These are phyloP conservation scores for Eumaeus atala DNA, from an alignment of 1,140 invertebrate genomes.

Conservation along the genomic window DNA sequence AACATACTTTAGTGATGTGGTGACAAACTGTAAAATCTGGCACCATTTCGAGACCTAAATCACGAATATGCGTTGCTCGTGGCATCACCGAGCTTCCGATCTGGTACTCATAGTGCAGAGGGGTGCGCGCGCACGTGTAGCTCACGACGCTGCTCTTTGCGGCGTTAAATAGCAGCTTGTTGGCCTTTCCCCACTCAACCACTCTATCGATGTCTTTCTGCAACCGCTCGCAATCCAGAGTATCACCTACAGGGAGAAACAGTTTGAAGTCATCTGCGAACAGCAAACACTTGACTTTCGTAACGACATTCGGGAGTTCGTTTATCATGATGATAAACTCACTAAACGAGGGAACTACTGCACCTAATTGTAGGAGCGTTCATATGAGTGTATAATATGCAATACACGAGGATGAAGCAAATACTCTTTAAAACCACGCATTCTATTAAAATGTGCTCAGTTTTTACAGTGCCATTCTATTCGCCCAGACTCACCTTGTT, in stretches of 20 bases:
- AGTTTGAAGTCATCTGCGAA: slow-evolving; percentile 30
- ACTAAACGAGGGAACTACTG: too few species aligned
- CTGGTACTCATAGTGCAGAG: neutral
- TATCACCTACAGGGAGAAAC: slow-evolving; percentile 11
- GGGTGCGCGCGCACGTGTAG: neutral
- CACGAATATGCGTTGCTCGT: too few species aligned
- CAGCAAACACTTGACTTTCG: slow-evolving; percentile 17
- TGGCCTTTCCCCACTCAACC: slow-evolving; percentile 2
- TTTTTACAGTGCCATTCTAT: too few species aligned
- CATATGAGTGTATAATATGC: too few species aligned
- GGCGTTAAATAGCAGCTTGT: neutral
- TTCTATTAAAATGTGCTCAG: slow-evolving; percentile 7
- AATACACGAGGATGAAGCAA: too few species aligned
- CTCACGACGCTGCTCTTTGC: neutral
- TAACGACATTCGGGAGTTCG: slow-evolving; percentile 18
- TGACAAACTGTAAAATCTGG: too few species aligned
- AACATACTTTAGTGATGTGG: too few species aligned
- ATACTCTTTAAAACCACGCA: too few species aligned
- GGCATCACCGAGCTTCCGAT: neutral
- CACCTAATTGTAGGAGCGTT: too few species aligned
- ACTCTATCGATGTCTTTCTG: slow-evolving; percentile 21
- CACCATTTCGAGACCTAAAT: too few species aligned
- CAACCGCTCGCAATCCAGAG: slow-evolving; percentile 10
- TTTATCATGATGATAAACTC: slow-evolving; percentile 23
- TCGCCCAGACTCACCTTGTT: neutral